Evolutionary conservation across 2,113 vertebrate species (phyloP).

Genomic region (Garra rufa): DNA sequence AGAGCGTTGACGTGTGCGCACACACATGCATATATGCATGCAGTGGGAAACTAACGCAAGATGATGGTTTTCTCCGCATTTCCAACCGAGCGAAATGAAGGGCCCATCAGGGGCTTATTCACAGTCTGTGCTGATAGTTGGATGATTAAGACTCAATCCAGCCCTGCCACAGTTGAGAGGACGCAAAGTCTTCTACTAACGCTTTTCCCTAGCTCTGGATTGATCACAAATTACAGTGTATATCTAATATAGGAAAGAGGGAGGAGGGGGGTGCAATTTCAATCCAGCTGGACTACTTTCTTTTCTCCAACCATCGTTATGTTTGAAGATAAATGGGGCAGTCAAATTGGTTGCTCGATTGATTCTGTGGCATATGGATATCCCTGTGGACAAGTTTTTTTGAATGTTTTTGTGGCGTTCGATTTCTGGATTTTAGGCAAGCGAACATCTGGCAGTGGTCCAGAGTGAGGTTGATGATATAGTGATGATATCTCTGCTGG

Average conservation of each 20-base stretch:
- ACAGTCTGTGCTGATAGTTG: constrained; percentile 53
- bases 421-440: constrained; percentile 19
- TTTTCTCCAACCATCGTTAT: neutral
- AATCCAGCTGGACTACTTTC: constrained; percentile 35
- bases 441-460: constrained; percentile 39
- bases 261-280: constrained; percentile 5
- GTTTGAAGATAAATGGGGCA: neutral
- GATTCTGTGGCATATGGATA: constrained; percentile 1
- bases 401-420: constrained; percentile 8
- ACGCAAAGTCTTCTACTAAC: constrained; percentile 17
- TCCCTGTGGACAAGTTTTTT: constrained; percentile 16
- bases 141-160: constrained; percentile 60
- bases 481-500: constrained; percentile 24
- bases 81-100: constrained; percentile 45
- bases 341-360: constrained; percentile 5
- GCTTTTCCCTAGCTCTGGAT: neutral
- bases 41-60: constrained; percentile 41
- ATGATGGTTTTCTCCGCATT: constrained; percentile 52
- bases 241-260: constrained; percentile 24
- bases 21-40: neutral
- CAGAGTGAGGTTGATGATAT: constrained; percentile 22
- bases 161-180: constrained; percentile 48
- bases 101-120: constrained; percentile 51
- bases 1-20: constrained; percentile 19
- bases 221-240: constrained; percentile 44